These are phyloP conservation scores for Himalopsyche kuldschensis DNA, from an alignment of 2,888 invertebrate genomes.

Conservation along the genomic window DNA sequence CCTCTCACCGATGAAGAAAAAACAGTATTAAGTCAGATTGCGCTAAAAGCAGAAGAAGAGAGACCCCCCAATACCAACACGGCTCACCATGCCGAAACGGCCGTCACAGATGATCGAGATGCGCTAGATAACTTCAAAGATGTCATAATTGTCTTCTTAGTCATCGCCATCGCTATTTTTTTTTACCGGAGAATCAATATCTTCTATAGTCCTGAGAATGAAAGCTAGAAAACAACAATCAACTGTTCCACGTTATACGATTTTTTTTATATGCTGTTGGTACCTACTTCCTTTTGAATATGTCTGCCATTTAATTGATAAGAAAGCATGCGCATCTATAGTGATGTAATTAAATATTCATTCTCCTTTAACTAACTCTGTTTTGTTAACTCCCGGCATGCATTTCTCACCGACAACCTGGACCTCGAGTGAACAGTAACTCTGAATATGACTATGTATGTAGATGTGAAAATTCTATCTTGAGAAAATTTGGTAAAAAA, in stretches of 20 bases:
- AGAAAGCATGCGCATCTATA: no score
- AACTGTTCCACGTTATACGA: not conserved
- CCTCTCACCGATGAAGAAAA: conserved; percentile 57
- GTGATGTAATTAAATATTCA: no score
- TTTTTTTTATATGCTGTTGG: not conserved
- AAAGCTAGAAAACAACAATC: not conserved
- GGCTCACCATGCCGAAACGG: not conserved
- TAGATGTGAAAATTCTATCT: no score
- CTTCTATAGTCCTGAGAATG: conserved; percentile 1
- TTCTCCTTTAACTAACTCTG: no score
- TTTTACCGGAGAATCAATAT: conserved; percentile 34
- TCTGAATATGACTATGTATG: no score
- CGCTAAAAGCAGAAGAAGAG: conserved; percentile 57
- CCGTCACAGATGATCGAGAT: not conserved
- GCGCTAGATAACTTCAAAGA: conserved; percentile 29
- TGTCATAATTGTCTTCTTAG: conserved; percentile 28
- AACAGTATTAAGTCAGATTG: conserved; percentile 55
- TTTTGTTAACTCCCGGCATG: no score
- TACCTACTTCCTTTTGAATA: not conserved
- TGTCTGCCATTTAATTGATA: not conserved
- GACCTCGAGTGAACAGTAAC: no score
- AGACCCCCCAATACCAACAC: conserved; percentile 46
- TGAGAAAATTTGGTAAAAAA: no score
- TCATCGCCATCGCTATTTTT: conserved; percentile 32
- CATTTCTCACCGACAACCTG: no score